Evolutionary conservation across 2,113 vertebrate species (phyloP), one percentile per base, ranked within the genome.

Genomic region (Ailurus styani): DNA sequence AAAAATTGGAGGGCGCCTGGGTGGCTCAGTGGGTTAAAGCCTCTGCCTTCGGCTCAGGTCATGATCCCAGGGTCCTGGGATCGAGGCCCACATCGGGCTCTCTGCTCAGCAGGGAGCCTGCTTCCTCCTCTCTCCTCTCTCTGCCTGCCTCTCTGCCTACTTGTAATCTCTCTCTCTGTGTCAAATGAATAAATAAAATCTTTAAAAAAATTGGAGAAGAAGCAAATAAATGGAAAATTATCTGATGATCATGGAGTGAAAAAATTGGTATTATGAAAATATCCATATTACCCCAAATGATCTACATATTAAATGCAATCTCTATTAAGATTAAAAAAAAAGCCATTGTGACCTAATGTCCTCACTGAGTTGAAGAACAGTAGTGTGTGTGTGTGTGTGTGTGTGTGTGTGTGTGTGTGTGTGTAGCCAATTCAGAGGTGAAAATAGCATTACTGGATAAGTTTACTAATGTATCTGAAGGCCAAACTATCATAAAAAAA

Each of bases 311-410:
- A 5, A 60, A n/a, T 77, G 15, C 6, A 62, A 5, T 27, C 2
- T 10, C 14, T 77, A 25, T 47, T 10, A 75, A 57, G 40, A 60
- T 52, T 70, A 29, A 50, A 50, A 82, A 18, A n/a, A n/a, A 75
- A 40, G 7, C 50, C 27, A 47, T 54, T 72, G 12, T 14, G 70
- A 84, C 0, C 2, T n/a, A 21, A 82, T 82, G 8, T 68, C 62
- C 2, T 15, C 50, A 47, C 42, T 45, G 82, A 89, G 12, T 64
- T 62, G 70, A 96, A 68, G 23, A 88, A 84, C 4, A 83, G 6
- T 2, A 62, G 0, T 0, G 1, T 45, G 60, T 50, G 3, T 64
- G n/a, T n/a, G 34, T 54, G 4, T 72, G 7, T 2, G 52, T 62
- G 25, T 66, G 68, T 70, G 68, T 70, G 66, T 68, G 66, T 73